These are phyloP conservation scores for Elgaria multicarinata DNA, from an alignment of 2,113 vertebrate species.

Conservation along the genomic window DNA sequence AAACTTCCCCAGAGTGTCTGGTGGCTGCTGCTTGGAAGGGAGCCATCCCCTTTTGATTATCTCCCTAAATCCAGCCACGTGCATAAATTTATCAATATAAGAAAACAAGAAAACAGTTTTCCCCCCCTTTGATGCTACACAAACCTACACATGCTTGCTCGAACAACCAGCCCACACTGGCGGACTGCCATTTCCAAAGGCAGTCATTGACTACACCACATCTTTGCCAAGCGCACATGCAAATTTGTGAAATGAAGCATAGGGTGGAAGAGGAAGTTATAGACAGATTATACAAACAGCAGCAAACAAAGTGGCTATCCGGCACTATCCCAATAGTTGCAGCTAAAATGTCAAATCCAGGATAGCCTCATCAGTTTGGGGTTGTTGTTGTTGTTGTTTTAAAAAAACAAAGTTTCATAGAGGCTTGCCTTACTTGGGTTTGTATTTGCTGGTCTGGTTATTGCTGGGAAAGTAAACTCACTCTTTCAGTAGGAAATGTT, in stretches of 20 bases:
- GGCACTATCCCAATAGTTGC: neutral
- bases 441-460: conserved; percentile 13
- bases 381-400: neutral
- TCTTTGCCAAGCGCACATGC: conserved; percentile 19
- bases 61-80: conserved; percentile 54
- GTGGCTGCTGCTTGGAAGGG: conserved; percentile 45
- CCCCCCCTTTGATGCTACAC: conserved; percentile 37
- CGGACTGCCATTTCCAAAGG: conserved; percentile 39
- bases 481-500: neutral
- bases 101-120: conserved; percentile 52
- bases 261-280: conserved; percentile 6
- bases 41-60: conserved; percentile 55
- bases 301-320: neutral
- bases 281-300: neutral
- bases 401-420: neutral
- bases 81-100: conserved; percentile 57
- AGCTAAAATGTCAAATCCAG: neutral
- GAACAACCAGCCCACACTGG: conserved; percentile 27
- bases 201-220: neutral
- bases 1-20: conserved; percentile 48
- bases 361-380: neutral
- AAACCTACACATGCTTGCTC: conserved; percentile 31
- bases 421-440: neutral
- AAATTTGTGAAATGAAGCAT: conserved; percentile 26
- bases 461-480: neutral